Percentiles rank a stretch among this genome's conserved stretches.
Evolutionary conservation across 2,797 vertebrate genomes (phyloP).

Genomic region (Botia almorhae): DNA sequence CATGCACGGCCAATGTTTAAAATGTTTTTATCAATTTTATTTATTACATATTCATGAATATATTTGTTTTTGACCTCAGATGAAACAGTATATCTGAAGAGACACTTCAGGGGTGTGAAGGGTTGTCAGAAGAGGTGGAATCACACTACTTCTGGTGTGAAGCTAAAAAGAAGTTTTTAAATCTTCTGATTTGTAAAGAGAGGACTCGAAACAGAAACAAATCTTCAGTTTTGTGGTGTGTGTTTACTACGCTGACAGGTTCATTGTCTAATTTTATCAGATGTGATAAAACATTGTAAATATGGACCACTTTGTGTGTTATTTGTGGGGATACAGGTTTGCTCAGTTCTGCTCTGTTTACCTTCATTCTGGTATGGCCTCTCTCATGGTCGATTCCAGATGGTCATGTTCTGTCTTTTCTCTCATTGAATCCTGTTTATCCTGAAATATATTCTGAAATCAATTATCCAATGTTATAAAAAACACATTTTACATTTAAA

Average conservation of each 20-base stretch:
- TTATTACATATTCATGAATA: too few relatives aligned
- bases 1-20: background rate
- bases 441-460: too few relatives aligned
- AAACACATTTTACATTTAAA: background rate
- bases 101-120: too few relatives aligned
- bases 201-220: background rate
- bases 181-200: background rate
- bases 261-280: background rate
- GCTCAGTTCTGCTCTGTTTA: background rate
- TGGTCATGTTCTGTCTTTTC: background rate
- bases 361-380: background rate
- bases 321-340: background rate
- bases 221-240: background rate
- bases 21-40: too few relatives aligned
- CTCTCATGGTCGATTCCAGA: background rate
- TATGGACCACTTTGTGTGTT: background rate
- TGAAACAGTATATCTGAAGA: too few relatives aligned
- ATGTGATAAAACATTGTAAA: background rate
- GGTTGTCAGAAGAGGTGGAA: too few relatives aligned
- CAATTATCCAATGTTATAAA: background rate
- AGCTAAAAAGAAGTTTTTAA: too few relatives aligned
- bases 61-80: background rate
- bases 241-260: background rate
- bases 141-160: too few relatives aligned
- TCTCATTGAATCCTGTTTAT: background rate